A percentile compares a stretch with the other conserved stretches of the same genome.
Conservation (phyloP, 2,888 invertebrate genomes). For the Lithophane leautieri region DNA sequence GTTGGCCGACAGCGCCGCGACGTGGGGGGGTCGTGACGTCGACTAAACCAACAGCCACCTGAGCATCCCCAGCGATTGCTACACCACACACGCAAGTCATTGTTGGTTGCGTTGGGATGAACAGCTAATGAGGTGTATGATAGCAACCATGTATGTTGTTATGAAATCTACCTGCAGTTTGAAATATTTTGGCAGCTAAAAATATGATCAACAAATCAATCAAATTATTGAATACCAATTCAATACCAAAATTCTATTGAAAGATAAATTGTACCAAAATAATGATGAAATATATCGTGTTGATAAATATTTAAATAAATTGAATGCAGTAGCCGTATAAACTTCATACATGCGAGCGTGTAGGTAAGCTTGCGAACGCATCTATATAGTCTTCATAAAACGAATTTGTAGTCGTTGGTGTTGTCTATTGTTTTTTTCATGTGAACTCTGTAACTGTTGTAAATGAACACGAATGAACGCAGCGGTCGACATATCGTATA, state of each 20-base stretch:
- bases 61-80: constrained; percentile 72
- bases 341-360: constrained; percentile 18
- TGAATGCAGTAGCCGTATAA: constrained; percentile 28
- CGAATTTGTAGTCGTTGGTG: constrained; percentile 69
- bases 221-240: background rate
- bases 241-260: constrained; percentile 4
- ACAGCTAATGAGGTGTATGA: constrained; percentile 55
- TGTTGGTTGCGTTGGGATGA: constrained; percentile 58
- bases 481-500: constrained; percentile 77
- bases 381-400: constrained; percentile 59
- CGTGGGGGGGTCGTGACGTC: constrained; percentile 86
- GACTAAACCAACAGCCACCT: constrained; percentile 80
- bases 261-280: constrained; percentile 13
- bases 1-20: constrained; percentile 76
- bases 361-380: constrained; percentile 29
- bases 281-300: constrained; percentile 19
- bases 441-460: constrained; percentile 76
- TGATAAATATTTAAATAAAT: constrained; percentile 44
- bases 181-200: constrained; percentile 20
- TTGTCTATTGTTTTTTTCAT: constrained; percentile 75
- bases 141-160: constrained; percentile 33
- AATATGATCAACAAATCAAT: constrained; percentile 26
- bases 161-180: constrained; percentile 29
- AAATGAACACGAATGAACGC: constrained; percentile 81
- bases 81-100: constrained; percentile 61